phyloP scores from a whole-genome alignment of 2,797 vertebrate genomes.

The Neostethus bicornis region DNA sequence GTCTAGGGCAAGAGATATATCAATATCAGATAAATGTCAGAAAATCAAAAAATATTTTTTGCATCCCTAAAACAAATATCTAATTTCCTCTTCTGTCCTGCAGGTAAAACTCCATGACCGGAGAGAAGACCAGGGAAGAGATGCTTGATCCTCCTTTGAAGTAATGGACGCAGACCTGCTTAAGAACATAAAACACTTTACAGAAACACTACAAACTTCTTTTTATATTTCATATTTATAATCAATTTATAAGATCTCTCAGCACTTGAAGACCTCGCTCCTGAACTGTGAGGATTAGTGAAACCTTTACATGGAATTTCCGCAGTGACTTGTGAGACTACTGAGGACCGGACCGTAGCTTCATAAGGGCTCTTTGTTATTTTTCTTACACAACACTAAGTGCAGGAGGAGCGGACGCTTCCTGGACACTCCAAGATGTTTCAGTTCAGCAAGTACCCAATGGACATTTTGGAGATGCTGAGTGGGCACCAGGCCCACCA shows the following conservation, averaged over 20 bases:
- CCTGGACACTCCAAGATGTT: conserved; percentile 76
- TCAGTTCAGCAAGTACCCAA: conserved; percentile 86
- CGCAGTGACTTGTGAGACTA: conserved; percentile 30
- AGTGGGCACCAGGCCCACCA: conserved; percentile 86
- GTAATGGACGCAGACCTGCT: conserved; percentile 29
- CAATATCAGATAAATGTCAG: no score
- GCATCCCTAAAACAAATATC: no score
- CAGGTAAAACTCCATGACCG: conserved; percentile 41
- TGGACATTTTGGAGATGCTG: conserved; percentile 88
- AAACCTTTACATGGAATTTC: conserved; percentile 29
- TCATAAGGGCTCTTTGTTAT: conserved; percentile 31
- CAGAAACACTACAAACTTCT: conserved; percentile 64
- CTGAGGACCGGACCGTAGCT: conserved; percentile 14
- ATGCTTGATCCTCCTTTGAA: conserved; percentile 18
- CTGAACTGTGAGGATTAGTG: conserved; percentile 26
- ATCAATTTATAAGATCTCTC: conserved; percentile 33
- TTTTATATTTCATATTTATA: conserved; percentile 59
- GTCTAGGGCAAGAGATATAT: no score
- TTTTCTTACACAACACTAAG: conserved; percentile 25
- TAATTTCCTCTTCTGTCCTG: conserved; percentile 2
- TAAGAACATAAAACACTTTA: conserved; percentile 51
- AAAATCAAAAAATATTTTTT: no score
- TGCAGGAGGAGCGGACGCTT: conserved; percentile 26
- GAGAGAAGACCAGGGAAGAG: conserved; percentile 19
- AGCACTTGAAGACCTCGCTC: conserved; percentile 54